Conservation (phyloP, 1,140 invertebrate species). For the Zeugodacus cucurbitae region DNA sequence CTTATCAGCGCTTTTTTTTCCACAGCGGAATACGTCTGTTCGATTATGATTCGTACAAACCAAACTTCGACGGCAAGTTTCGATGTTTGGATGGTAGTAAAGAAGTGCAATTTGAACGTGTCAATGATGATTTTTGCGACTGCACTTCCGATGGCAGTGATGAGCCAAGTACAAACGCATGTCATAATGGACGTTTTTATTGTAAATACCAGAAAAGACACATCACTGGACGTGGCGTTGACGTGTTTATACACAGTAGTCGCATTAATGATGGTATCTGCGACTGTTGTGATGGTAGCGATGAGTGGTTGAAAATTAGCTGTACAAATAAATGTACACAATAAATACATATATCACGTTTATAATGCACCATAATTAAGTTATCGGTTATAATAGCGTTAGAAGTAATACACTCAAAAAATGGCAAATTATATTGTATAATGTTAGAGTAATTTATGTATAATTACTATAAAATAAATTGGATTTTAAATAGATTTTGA, state of each 20-base stretch:
- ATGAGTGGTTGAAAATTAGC: constrained; percentile 69
- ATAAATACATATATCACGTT: neutral
- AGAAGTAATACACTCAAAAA: neutral
- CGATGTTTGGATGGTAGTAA: constrained; percentile 58
- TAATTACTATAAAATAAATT: neutral
- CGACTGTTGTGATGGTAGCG: constrained; percentile 89
- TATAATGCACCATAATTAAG: neutral
- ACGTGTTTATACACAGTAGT: constrained; percentile 68
- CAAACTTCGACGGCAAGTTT: constrained; percentile 59
- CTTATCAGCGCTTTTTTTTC: neutral
- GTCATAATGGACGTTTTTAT: constrained; percentile 83
- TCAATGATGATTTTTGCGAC: constrained; percentile 97
- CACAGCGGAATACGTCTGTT: constrained; percentile 60
- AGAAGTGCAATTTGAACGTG: constrained; percentile 68
- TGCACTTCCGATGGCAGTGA: constrained; percentile 85
- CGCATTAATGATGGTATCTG: constrained; percentile 95
- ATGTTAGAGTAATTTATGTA: neutral
- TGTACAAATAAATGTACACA: constrained; percentile 59
- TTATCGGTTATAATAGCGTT: neutral
- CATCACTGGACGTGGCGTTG: constrained; percentile 60
- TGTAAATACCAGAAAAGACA: constrained; percentile 68
- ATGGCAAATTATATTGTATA: too few species aligned
- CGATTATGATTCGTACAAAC: constrained; percentile 64
- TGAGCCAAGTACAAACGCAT: constrained; percentile 92
- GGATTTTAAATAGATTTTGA: neutral